Percentiles rank a stretch among this genome's conserved stretches.
These are phyloP conservation scores for Sisyra nigra DNA, from an alignment of 2,888 invertebrate genomes.

Conservation along the genomic window DNA sequence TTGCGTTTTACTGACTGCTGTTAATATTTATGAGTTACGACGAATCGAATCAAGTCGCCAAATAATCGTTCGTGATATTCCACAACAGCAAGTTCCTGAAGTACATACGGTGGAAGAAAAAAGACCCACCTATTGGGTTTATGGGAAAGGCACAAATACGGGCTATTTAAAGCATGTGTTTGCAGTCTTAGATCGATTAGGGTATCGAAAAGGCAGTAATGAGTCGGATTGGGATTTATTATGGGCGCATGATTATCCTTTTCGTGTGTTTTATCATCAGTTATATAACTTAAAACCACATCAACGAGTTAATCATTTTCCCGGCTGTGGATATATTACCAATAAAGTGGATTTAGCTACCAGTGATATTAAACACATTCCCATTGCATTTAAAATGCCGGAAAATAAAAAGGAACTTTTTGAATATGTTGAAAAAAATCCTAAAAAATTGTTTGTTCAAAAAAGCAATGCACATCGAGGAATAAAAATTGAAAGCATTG, in stretches of 20 bases:
- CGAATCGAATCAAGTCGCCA: constrained; percentile 4
- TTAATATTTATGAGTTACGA: constrained; percentile 8
- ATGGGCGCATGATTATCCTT: constrained; percentile 93
- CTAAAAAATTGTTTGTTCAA: constrained; percentile 65
- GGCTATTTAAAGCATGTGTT: constrained; percentile 70
- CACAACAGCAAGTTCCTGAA: background rate
- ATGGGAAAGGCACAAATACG: constrained; percentile 38
- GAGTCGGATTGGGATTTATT: constrained; percentile 65
- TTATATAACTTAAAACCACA: constrained; percentile 45
- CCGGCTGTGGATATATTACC: constrained; percentile 84
- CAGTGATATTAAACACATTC: constrained; percentile 61
- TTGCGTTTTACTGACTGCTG: constrained; percentile 4
- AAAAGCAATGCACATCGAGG: constrained; percentile 87
- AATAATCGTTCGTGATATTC: background rate
- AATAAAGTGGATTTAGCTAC: constrained; percentile 84
- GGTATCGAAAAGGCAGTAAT: constrained; percentile 42
- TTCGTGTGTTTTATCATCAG: constrained; percentile 35
- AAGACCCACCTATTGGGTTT: constrained; percentile 38
- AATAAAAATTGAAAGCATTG: constrained; percentile 54
- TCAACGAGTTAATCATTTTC: constrained; percentile 85
- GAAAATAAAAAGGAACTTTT: constrained; percentile 51
- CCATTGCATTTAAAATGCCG: constrained; percentile 78
- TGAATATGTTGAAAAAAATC: constrained; percentile 46
- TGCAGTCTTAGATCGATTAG: constrained; percentile 56
- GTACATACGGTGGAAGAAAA: background rate